Percentiles rank a stretch among this genome's conserved stretches.
Conservation (phyloP, 2,888 invertebrate species). For the Microctonus hyperodae region DNA sequence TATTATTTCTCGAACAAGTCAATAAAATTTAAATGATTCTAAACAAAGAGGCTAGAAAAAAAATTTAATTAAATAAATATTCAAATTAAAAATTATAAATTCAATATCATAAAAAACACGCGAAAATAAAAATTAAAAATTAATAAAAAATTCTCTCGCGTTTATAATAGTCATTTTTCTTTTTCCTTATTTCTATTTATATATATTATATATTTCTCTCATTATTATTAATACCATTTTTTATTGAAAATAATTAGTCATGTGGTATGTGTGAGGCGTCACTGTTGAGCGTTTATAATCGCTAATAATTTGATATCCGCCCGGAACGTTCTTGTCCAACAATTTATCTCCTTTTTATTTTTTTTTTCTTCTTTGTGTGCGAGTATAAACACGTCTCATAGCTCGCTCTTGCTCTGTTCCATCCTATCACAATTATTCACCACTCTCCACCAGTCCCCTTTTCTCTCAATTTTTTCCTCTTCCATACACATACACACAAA, state of each 20-base stretch:
- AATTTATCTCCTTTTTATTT: constrained; percentile 6
- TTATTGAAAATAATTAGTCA: constrained; percentile 13
- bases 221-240: neutral
- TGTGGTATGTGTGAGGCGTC: constrained; percentile 21
- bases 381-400: no score
- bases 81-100: no score
- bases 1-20: neutral
- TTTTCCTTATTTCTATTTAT: neutral
- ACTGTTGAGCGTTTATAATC: constrained; percentile 27
- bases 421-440: no score
- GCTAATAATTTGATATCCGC: constrained; percentile 31
- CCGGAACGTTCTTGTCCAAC: constrained; percentile 25
- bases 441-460: neutral
- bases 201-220: neutral
- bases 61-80: no score
- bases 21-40: neutral
- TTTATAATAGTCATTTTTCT: no score
- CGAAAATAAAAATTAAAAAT: no score
- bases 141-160: neutral
- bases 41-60: no score
- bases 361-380: no score
- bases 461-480: neutral
- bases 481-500: constrained; percentile 29
- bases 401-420: neutral
- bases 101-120: no score